Percentiles rank a stretch among this genome's conserved stretches.
These are phyloP conservation scores for Propithecus coquereli DNA, from an alignment of 2,113 vertebrate species.

Conservation along the genomic window DNA sequence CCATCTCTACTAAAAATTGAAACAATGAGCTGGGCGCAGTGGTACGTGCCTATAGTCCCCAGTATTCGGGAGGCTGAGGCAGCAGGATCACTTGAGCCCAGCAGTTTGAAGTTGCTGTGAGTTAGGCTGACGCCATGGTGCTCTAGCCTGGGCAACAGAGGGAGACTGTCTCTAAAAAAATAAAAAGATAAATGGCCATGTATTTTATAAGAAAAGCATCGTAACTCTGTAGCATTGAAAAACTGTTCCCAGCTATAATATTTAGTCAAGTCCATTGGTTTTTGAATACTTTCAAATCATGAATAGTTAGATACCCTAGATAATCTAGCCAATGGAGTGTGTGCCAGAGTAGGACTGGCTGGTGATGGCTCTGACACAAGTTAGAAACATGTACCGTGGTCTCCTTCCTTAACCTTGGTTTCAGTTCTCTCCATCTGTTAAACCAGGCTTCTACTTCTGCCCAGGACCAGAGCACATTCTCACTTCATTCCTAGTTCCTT, in stretches of 20 bases:
- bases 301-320: background rate
- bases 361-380: background rate
- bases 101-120: no score
- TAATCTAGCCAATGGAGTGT: background rate
- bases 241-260: background rate
- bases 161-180: no score
- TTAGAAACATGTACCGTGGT: background rate
- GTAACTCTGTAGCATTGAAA: background rate
- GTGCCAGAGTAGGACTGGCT: background rate
- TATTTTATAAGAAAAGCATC: conserved; percentile 47
- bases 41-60: no score
- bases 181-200: background rate
- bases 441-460: background rate
- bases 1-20: no score
- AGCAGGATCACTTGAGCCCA: no score
- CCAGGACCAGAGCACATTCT: background rate
- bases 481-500: background rate
- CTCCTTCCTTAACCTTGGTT: background rate
- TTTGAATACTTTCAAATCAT: background rate
- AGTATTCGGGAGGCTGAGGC: no score
- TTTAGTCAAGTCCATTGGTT: background rate
- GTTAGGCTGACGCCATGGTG: no score
- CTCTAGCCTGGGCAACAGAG: no score
- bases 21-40: no score
- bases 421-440: background rate